Base-by-base conservation (phyloP, 2,113 vertebrate genomes). In the Calypte anna region DNA sequence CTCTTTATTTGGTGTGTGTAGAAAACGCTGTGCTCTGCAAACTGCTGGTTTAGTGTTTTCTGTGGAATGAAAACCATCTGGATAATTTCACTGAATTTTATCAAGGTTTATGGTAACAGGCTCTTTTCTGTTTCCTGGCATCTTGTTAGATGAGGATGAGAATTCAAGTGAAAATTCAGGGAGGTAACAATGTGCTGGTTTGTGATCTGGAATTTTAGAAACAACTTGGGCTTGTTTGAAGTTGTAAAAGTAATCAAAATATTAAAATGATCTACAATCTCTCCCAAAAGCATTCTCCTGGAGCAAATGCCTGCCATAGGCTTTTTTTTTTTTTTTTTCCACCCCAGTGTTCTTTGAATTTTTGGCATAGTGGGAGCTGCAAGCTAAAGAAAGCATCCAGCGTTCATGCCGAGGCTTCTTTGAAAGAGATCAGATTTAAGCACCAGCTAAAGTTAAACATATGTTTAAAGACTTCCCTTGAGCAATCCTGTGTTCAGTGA, bases 31-130 rank as follows among this genome's bases (percentile, higher is more conserved):
- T 91, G 85, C 81, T 63, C 84, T 81, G 91, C 94, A 94, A 97
- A 94, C 79, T 92, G 96, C 94, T 96, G 78, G 58, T 81, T 93
- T 93, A 64, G 91, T 93, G 48, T 93, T 94, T 96, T 94, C 92
- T 91, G 59, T 94, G 93, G 96, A 97, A 97, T 95, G 94, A 91
- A 93, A 97, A 95, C 83, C 77, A 96, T 96, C 90, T 97, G 93
- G 93, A 40, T 90, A 88, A 96, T 96, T 96, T 96, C 77, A 89
- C 85, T 70, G 81, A 87, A 91, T 95, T 95, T 91, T 93, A 88
- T 87, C 1, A 0, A 91, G 85, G 75, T 67, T 91, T 93, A 82
- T 44, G 75, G 72, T 76, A 94, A 90, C 72, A 92, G 28, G 6
- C 70, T 64, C 28, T 94, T 63, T 87, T 92, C 79, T 96, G 83